Percentiles rank a stretch among this genome's conserved stretches.
Conservation (phyloP, 2,888 invertebrate species). For the Sminthurinus aureus region DNA sequence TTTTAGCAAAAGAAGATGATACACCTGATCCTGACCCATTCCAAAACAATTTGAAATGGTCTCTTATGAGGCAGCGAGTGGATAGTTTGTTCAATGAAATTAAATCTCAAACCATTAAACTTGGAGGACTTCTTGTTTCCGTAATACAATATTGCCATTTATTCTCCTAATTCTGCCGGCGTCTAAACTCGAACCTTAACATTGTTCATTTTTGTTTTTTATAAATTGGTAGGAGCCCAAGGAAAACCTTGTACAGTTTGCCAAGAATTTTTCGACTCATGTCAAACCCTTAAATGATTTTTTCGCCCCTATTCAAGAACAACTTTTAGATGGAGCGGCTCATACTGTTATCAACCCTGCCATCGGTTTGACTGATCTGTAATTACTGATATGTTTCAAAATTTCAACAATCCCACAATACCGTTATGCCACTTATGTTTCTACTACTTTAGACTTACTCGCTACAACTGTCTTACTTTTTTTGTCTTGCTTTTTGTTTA, state of each 20-base stretch:
- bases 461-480: background rate
- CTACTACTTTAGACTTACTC: background rate
- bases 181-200: too few species aligned
- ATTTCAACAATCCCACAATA: background rate
- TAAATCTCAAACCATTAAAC: background rate
- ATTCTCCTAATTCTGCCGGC: too few species aligned
- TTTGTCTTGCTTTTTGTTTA: background rate
- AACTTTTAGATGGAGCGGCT: constrained; percentile 33
- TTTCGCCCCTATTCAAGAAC: constrained; percentile 32
- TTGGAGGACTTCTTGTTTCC: background rate
- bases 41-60: constrained; percentile 29
- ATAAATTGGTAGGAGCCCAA: background rate
- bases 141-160: too few species aligned
- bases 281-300: constrained; percentile 12
- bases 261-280: constrained; percentile 18
- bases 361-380: constrained; percentile 40
- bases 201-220: background rate
- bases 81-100: constrained; percentile 12
- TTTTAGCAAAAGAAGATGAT: background rate
- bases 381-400: background rate
- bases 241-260: background rate
- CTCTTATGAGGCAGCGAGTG: constrained; percentile 17
- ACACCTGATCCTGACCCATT: constrained; percentile 35
- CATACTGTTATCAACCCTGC: constrained; percentile 43
- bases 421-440: background rate